Percentiles rank a stretch among this genome's conserved stretches.
These are phyloP conservation scores for Monopis laevigella DNA, from an alignment of 2,888 invertebrate genomes.

Conservation along the genomic window DNA sequence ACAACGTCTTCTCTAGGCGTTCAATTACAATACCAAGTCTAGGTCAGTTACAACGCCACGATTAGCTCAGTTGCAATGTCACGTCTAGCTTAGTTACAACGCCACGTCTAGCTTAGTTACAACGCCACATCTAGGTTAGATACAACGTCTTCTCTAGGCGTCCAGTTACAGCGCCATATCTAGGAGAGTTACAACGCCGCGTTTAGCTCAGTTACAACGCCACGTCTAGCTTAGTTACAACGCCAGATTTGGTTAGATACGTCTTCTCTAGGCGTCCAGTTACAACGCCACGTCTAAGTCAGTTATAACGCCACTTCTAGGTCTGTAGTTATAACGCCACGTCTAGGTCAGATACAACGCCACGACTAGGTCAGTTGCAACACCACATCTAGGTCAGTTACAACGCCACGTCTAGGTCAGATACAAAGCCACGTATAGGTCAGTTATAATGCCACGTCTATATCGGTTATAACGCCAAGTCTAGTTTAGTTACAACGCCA, in stretches of 20 bases:
- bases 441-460: constrained; percentile 12
- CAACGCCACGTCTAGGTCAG: not conserved
- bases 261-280: too few species aligned
- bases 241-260: not conserved
- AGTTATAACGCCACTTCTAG: too few species aligned
- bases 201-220: too few species aligned
- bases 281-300: not conserved
- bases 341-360: too few species aligned
- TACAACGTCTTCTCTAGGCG: too few species aligned
- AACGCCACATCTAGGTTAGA: too few species aligned
- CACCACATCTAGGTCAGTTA: not conserved
- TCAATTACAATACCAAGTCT: too few species aligned
- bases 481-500: too few species aligned
- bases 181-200: too few species aligned
- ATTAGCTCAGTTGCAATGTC: constrained; percentile 34
- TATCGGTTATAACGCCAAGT: not conserved
- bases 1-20: too few species aligned
- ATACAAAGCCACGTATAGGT: constrained; percentile 43
- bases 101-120: not conserved
- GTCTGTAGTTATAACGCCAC: too few species aligned
- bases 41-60: constrained; percentile 27
- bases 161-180: too few species aligned
- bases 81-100: not conserved
- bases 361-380: constrained; percentile 39
- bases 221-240: constrained; percentile 40